Evolutionary conservation across 2,113 vertebrate species (phyloP).

Genomic region (Vicugna pacos): DNA sequence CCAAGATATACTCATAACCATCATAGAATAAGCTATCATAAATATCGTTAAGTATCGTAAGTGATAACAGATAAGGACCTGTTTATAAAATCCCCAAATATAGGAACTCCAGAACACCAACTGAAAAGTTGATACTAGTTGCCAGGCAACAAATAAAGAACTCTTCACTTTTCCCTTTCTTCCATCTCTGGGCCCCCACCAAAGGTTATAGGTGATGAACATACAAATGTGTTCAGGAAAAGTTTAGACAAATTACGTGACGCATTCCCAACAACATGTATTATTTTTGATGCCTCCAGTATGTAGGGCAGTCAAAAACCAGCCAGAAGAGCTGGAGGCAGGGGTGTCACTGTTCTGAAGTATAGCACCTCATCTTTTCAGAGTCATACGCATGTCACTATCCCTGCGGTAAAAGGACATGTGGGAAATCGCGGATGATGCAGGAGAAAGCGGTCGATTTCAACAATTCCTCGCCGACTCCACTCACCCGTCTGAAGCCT

Average conservation of each 20-base stretch:
- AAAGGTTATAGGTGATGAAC: not conserved
- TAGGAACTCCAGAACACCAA: not conserved
- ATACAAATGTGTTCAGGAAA: not conserved
- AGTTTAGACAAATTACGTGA: not conserved
- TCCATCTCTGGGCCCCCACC: not conserved
- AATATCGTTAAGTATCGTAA: not conserved
- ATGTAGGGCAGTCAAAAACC: not conserved
- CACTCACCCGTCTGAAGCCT: conserved; percentile 70
- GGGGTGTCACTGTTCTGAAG: not conserved
- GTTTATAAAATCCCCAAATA: conserved; percentile 28
- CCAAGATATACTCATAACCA: not conserved
- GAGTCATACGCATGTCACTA: not conserved
- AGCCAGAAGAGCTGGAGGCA: not conserved
- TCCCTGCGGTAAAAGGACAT: not conserved
- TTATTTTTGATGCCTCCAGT: not conserved
- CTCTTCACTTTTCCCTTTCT: not conserved
- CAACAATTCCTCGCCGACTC: not conserved
- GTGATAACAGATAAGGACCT: not conserved
- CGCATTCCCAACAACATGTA: not conserved
- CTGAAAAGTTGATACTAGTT: not conserved
- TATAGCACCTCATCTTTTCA: not conserved
- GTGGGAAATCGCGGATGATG: not conserved
- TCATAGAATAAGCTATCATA: conserved; percentile 4
- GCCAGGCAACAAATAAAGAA: not conserved
- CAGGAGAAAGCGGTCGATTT: not conserved